A percentile compares a stretch with the other conserved stretches of the same genome.
These are phyloP conservation scores for Pseudorasbora parva DNA, from an alignment of 2,113 vertebrate genomes.

Conservation along the genomic window DNA sequence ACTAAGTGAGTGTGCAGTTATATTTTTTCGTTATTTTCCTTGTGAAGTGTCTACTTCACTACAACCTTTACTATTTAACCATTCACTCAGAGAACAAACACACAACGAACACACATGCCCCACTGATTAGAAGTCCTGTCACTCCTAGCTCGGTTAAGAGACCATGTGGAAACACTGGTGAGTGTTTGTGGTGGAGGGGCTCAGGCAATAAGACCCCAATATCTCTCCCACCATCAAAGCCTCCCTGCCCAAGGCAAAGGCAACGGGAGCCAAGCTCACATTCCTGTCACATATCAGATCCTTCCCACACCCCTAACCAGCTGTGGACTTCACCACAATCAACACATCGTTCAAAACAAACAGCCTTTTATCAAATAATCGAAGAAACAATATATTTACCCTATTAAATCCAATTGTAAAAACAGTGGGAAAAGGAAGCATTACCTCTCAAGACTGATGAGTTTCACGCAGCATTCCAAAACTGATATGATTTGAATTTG, in stretches of 20 bases:
- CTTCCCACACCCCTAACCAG: conserved; percentile 52
- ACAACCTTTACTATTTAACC: conserved; percentile 6
- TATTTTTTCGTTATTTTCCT: neutral
- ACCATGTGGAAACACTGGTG: conserved; percentile 45
- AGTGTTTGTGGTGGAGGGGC: conserved; percentile 32
- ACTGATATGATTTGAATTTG: conserved; percentile 27
- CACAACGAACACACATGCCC: neutral
- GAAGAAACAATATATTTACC: conserved; percentile 32
- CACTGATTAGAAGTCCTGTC: conserved; percentile 33
- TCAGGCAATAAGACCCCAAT: conserved; percentile 52
- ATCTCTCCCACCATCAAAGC: conserved; percentile 53
- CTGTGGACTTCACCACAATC: conserved; percentile 36
- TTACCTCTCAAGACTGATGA: conserved; percentile 39
- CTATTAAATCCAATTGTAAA: conserved; percentile 12
- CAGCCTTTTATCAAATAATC: conserved; percentile 43
- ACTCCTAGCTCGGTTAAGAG: conserved; percentile 6
- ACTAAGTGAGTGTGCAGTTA: too few relatives aligned
- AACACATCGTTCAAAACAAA: conserved; percentile 35
- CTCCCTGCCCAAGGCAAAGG: conserved; percentile 54
- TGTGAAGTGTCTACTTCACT: neutral
- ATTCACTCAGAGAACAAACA: conserved; percentile 5
- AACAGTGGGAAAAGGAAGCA: conserved; percentile 26
- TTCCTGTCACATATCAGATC: conserved; percentile 55
- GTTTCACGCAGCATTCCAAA: conserved; percentile 29
- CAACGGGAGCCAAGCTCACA: conserved; percentile 51